Base-by-base conservation (phyloP, 2,888 invertebrate genomes). In the Mystacides longicornis region DNA sequence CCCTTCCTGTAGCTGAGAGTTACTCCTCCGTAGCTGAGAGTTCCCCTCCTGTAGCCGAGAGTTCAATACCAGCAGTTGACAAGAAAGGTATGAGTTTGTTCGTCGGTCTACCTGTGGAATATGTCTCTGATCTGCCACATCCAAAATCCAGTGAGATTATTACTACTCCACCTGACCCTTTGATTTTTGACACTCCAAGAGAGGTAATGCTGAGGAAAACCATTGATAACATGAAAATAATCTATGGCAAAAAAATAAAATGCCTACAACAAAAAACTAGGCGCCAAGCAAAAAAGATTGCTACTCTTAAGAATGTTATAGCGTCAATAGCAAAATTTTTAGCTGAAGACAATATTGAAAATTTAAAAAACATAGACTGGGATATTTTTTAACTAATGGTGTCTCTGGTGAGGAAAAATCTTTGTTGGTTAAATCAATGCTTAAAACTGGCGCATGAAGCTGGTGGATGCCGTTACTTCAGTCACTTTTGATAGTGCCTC, bases 401-500 rank as follows among this genome's bases (percentile, higher is more conserved):
- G n/a, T n/a, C n/a, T n/a, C n/a, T n/a, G n/a, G n/a, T n/a, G n/a
- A n/a, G n/a, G n/a, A n/a, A n/a, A n/a, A n/a, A n/a, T n/a, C n/a
- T n/a, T n/a, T n/a, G n/a, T n/a, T n/a, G n/a, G n/a, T n/a, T n/a
- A n/a, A n/a, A n/a, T n/a, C n/a, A n/a, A n/a, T n/a, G n/a, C n/a
- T n/a, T n/a, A n/a, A n/a, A n/a, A n/a, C n/a, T n/a, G n/a, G n/a
- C n/a, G n/a, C n/a, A n/a, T n/a, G n/a, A n/a, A n/a, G n/a, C n/a
- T n/a, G n/a, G n/a, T n/a, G n/a, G n/a, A n/a, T n/a, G 53, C 60
- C 42, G 59, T 48, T 16, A 23, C 16, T 19, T 48, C 48, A 2
- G 7, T 64, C 5, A 64, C 63, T 31, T 45, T 64, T 56, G 60
- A 60, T 52, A 56, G 60, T 18, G 23, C 31, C 33, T 43, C 49